Conservation (phyloP, 2,113 vertebrate genomes). For the Lagopus muta region DNA sequence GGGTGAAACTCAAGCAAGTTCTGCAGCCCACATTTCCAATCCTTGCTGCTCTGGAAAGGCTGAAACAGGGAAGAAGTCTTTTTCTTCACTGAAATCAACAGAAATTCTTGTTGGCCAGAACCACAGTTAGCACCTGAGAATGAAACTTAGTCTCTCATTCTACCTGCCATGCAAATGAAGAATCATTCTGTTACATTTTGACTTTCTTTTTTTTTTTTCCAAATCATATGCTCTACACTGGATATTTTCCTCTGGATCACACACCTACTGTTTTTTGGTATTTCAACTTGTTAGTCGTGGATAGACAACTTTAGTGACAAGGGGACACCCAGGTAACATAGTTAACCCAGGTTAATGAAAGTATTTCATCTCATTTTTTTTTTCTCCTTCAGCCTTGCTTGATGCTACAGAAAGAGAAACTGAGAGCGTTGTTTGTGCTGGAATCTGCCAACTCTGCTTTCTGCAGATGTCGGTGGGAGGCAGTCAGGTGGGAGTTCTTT, state of each 20-base stretch:
- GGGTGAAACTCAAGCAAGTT: background rate
- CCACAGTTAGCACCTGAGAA: background rate
- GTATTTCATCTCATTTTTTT: background rate
- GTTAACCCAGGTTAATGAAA: background rate
- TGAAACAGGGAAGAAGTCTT: background rate
- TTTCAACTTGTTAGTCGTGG: background rate
- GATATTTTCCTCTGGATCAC: background rate
- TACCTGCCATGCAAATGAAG: background rate
- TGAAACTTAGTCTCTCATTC: background rate
- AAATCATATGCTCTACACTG: rapidly evolving
- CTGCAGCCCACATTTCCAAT: background rate
- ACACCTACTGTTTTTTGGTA: background rate
- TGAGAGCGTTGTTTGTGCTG: background rate
- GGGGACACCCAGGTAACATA: background rate
- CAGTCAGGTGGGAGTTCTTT: slow-evolving; percentile 14
- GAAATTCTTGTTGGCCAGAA: background rate
- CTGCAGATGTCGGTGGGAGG: background rate
- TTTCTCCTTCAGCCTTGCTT: slow-evolving; percentile 4
- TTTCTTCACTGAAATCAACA: background rate
- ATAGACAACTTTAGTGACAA: background rate
- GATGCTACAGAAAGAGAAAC: background rate
- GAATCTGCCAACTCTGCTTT: background rate
- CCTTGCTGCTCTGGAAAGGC: background rate
- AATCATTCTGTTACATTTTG: background rate
- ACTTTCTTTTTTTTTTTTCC: background rate